Evolutionary conservation across 2,888 invertebrate genomes (phyloP).

Genomic region (Cheilosia urbana): DNA sequence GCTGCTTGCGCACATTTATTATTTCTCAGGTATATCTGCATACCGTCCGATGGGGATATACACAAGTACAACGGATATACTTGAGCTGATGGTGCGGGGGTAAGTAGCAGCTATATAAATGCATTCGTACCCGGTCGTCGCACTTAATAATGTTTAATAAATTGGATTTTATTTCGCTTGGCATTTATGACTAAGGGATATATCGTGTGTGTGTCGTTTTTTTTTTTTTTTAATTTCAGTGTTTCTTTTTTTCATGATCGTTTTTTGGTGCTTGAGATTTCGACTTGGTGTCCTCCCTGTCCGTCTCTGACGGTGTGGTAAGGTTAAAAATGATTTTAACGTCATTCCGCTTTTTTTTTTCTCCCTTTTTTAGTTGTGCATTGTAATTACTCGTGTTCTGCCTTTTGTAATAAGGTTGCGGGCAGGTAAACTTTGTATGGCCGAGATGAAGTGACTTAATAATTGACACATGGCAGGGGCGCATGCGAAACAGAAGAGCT

Average conservation of each 20-base stretch:
- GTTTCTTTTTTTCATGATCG: conserved; percentile 26
- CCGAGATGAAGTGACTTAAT: conserved; percentile 53
- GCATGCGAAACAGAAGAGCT: conserved; percentile 18
- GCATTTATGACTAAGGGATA: conserved; percentile 73
- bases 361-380: conserved; percentile 53
- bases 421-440: conserved; percentile 39
- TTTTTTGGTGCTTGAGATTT: conserved; percentile 44
- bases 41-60: conserved; percentile 19
- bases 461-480: conserved; percentile 63
- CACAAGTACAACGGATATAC: conserved; percentile 1
- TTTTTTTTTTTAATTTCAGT: conserved; percentile 19
- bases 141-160: conserved; percentile 84
- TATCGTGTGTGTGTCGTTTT: conserved; percentile 11
- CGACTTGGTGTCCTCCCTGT: conserved; percentile 1
- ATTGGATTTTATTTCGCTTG: conserved; percentile 82
- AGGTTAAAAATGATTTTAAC: conserved; percentile 47
- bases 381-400: conserved; percentile 64
- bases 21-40: conserved; percentile 62
- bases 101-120: conserved; percentile 66
- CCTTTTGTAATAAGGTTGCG: conserved; percentile 68
- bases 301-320: conserved; percentile 12
- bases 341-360: conserved; percentile 46
- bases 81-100: conserved; percentile 12
- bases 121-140: conserved; percentile 78
- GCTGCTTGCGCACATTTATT: conserved; percentile 54